Conservation (phyloP, 2,797 vertebrate genomes). For the Okamejei kenojei region DNA sequence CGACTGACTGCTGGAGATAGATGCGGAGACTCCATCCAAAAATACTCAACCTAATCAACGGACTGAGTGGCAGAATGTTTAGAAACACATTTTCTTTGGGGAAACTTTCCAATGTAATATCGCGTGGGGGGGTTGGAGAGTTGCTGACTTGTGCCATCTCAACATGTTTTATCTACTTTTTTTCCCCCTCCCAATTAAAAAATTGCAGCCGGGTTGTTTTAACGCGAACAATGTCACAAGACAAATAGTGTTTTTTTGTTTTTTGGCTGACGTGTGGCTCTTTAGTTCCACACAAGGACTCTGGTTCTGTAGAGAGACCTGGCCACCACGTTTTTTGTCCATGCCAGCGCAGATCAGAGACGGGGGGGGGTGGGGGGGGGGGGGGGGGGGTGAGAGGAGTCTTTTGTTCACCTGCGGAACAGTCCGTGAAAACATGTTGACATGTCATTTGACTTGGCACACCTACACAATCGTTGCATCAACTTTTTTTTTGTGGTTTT, state of each 20-base stretch:
- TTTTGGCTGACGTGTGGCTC: conserved; percentile 4
- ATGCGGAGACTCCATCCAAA: conserved; percentile 57
- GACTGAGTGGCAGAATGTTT: background rate
- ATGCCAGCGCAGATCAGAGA: too few relatives aligned
- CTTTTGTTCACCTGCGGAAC: too few relatives aligned
- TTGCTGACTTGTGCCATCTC: background rate
- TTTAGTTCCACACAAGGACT: background rate
- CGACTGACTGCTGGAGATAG: conserved; percentile 55
- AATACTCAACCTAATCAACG: conserved; percentile 46
- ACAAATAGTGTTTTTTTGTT: background rate
- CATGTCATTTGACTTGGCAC: background rate
- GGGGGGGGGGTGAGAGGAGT: background rate
- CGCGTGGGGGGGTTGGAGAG: background rate
- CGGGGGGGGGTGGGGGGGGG: too few relatives aligned
- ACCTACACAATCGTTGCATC: background rate
- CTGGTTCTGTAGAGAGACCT: background rate
- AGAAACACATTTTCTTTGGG: conserved; percentile 52
- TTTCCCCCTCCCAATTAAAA: background rate
- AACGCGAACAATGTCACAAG: background rate
- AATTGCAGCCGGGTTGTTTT: background rate
- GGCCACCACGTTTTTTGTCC: too few relatives aligned
- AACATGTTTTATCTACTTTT: background rate
- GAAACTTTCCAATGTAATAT: conserved; percentile 38
- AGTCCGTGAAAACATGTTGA: background rate
- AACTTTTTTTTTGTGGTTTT: background rate